Percentiles rank a stretch among this genome's conserved stretches.
Evolutionary conservation across 2,797 vertebrate genomes (phyloP).

Genomic region (Orientallactaga sibirica): DNA sequence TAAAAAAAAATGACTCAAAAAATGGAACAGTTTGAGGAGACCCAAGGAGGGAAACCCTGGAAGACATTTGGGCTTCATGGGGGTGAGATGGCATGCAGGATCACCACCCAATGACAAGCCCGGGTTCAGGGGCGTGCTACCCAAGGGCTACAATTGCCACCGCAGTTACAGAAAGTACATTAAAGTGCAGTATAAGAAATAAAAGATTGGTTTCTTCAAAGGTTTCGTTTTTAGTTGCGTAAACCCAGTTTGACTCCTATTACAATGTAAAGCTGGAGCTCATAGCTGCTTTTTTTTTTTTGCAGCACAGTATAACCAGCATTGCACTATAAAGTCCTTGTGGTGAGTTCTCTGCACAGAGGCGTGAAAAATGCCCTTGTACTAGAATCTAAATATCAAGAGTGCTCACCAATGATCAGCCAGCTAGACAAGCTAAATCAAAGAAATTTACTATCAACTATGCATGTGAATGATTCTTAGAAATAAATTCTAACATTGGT

Average conservation of each 20-base stretch:
- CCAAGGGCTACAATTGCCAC: too few species aligned
- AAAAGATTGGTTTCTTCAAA: too few species aligned
- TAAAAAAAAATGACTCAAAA: constrained; percentile 9
- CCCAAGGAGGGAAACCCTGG: neutral
- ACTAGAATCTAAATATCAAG: constrained; percentile 19
- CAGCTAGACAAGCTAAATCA: neutral
- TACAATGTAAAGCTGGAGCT: neutral
- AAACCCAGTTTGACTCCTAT: neutral
- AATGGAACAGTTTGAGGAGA: neutral
- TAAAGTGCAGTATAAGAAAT: too few species aligned
- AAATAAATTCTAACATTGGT: neutral
- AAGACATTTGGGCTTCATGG: neutral
- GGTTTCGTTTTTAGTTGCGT: neutral
- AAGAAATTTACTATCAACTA: neutral
- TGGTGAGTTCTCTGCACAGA: neutral
- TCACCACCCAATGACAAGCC: neutral
- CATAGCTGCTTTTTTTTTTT: neutral
- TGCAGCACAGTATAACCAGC: neutral
- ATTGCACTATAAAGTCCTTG: neutral
- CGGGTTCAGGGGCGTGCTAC: too few species aligned
- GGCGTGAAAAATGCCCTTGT: constrained; percentile 14
- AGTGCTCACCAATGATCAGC: neutral
- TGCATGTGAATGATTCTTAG: neutral
- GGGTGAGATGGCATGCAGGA: neutral
- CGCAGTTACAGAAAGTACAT: too few species aligned